Evolutionary conservation across 1,140 invertebrate genomes (phyloP), one percentile per base, ranked within the genome.

Genomic region (Heliconius nattereri): DNA sequence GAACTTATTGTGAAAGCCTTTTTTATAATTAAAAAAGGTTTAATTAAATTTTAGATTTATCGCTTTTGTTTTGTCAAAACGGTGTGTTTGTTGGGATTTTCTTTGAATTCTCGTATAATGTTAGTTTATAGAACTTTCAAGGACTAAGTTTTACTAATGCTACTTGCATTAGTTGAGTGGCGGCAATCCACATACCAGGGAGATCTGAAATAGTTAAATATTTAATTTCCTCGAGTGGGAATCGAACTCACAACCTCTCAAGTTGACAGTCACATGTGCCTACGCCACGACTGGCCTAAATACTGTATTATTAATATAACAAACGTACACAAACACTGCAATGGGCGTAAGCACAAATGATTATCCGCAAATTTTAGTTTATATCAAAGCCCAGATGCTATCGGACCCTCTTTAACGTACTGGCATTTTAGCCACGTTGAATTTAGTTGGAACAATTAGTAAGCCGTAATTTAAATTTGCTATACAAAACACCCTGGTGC

Each of bases 401-500:
- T 26, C 29, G 37, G 79, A 81, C 75, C 71, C 75, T 77, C 79
- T 74, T 78, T 71, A 78, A 71, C 16, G 20, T 37, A 73, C 35
- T 75, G 72, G 75, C 40, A 81, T 81, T 77, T 81, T 77, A 73
- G 52, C 52, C 26, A 19, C 71, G 75, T 77, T 80, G 45, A 73
- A 73, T 81, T 81, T 81, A 81, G 79, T 81, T 81, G 54, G 72
- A 35, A 71, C 75, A 77, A 81, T 81, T 81, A 77, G 79, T 78
- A 73, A 66, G 72, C 70, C 75, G 75, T 81, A 81, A 81, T 81
- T 81, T 81, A 81, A 78, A 81, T 81, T 81, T 74, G 76, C 79
- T 76, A 54, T 76, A 75, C 76, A 75, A 57, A 52, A 81, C 76
- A 76, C 75, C 52, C 71, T 35, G 29, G 52, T 71, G 75, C 26